A percentile compares a stretch with the other conserved stretches of the same genome.
These are phyloP conservation scores for Neodiprion virginianus DNA, from an alignment of 1,140 invertebrate species.

Conservation along the genomic window DNA sequence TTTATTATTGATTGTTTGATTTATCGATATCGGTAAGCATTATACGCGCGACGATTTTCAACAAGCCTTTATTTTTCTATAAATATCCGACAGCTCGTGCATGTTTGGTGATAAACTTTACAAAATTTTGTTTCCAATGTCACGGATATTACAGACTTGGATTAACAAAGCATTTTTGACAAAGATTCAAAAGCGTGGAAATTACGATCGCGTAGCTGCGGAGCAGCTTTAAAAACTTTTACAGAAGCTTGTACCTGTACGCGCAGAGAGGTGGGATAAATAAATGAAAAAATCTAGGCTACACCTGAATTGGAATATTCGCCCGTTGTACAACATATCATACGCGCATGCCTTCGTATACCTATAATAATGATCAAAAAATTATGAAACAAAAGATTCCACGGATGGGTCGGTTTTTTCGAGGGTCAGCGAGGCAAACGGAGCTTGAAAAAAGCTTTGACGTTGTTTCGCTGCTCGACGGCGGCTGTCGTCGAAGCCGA, in stretches of 20 bases:
- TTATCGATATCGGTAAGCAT: no score
- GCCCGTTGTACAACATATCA: no score
- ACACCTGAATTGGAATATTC: no score
- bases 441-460: slow-evolving; percentile 55
- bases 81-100: no score
- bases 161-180: no score
- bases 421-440: slow-evolving; percentile 61
- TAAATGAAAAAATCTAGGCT: neutral
- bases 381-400: slow-evolving; percentile 63
- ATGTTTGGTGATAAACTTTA: no score
- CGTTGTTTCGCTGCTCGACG: slow-evolving; percentile 38
- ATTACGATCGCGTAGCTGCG: slow-evolving; percentile 13
- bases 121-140: no score
- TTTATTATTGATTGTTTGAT: neutral
- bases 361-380: slow-evolving; percentile 60
- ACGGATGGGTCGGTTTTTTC: slow-evolving; percentile 62
- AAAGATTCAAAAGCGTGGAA: no score
- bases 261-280: neutral
- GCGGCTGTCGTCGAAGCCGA: slow-evolving; percentile 44
- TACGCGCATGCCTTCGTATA: no score
- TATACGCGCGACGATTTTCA: neutral
- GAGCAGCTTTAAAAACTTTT: slow-evolving; percentile 40
- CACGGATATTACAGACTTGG: no score
- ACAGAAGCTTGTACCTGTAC: slow-evolving; percentile 22
- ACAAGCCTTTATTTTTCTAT: neutral